Conservation (phyloP, 2,888 invertebrate species). For the Nezara viridula region DNA sequence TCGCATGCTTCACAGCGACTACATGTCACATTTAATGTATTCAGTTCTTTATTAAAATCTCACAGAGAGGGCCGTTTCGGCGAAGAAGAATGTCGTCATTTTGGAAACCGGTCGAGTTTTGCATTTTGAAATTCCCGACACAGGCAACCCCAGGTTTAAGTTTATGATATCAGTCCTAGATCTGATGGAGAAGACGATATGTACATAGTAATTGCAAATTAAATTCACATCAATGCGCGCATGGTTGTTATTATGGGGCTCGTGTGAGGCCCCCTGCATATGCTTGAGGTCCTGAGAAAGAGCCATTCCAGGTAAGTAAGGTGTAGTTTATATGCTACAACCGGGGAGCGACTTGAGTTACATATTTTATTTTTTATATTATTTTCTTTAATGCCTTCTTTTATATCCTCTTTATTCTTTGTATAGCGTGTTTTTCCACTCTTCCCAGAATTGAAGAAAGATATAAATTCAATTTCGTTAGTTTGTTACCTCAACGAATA, state of each 20-base stretch:
- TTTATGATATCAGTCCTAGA: constrained; percentile 27
- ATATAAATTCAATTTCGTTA: background rate
- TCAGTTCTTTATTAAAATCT: background rate
- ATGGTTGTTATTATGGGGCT: background rate
- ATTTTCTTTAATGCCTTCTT: constrained; percentile 19
- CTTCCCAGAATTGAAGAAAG: background rate
- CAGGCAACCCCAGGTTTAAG: background rate
- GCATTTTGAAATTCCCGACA: constrained; percentile 32
- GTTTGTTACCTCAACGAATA: too few relatives aligned
- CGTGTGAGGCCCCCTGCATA: background rate
- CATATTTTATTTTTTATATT: constrained; percentile 38
- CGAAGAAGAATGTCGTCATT: background rate
- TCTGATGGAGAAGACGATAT: background rate
- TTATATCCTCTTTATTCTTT: constrained; percentile 27
- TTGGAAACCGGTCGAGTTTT: constrained; percentile 25
- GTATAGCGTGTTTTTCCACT: background rate
- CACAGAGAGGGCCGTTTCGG: background rate
- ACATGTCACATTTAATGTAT: background rate
- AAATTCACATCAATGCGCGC: constrained; percentile 30
- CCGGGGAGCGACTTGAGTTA: background rate
- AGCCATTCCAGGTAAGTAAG: background rate
- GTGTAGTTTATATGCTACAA: constrained; percentile 15
- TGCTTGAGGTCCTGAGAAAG: constrained; percentile 31
- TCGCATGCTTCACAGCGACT: background rate
- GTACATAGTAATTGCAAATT: constrained; percentile 38